Conservation (phyloP, 1,140 invertebrate genomes). For the Caenorhabditis tropicalis region DNA sequence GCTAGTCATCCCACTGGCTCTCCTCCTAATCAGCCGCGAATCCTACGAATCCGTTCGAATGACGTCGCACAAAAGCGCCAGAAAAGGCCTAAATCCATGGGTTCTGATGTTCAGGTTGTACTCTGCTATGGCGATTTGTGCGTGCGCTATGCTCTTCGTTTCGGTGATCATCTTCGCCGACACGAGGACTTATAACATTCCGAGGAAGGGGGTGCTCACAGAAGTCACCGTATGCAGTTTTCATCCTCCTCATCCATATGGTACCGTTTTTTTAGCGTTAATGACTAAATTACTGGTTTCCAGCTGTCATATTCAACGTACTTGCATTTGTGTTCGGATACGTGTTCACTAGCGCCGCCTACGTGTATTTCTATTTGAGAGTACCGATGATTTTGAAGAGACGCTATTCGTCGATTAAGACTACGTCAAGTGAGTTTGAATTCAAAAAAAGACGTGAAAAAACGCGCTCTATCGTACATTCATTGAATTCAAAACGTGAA, state of each 20-base stretch:
- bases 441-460: too few relatives aligned
- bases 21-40: slow-evolving; percentile 30
- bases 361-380: slow-evolving; percentile 48
- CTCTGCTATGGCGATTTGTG: neutral
- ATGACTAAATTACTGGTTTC: neutral
- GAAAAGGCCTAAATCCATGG: neutral
- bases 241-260: slow-evolving; percentile 38
- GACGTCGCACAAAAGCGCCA: slow-evolving; percentile 7
- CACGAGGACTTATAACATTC: neutral
- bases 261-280: neutral
- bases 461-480: too few relatives aligned
- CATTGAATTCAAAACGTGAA: too few relatives aligned
- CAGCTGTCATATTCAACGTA: slow-evolving; percentile 33
- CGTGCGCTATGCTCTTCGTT: neutral
- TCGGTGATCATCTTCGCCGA: slow-evolving; percentile 1
- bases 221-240: slow-evolving; percentile 45
- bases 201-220: neutral
- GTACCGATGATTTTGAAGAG: slow-evolving; percentile 43
- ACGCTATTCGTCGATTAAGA: slow-evolving; percentile 21
- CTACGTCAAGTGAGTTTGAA: neutral
- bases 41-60: slow-evolving; percentile 43
- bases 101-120: neutral
- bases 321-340: slow-evolving; percentile 43
- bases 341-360: slow-evolving; percentile 34
- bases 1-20: slow-evolving; percentile 32